phyloP scores from a whole-genome alignment of 2,888 invertebrate genomes.

The Polyommatus iphigenia region DNA sequence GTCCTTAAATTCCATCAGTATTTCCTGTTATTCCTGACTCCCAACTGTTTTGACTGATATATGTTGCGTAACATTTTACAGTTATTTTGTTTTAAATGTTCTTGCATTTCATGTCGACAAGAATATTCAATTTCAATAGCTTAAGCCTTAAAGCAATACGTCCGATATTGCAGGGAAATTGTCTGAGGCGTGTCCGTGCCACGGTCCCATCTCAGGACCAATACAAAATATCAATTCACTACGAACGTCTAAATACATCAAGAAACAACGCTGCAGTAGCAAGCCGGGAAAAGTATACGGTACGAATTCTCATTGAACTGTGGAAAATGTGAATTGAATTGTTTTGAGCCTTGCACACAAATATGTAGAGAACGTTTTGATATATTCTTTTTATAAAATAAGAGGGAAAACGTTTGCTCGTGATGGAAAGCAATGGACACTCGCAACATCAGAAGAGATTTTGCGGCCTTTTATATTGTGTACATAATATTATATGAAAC shows the following conservation, averaged over 20 bases:
- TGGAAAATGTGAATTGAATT: slow-evolving; percentile 1
- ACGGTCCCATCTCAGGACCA: slow-evolving; percentile 20
- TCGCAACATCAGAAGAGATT: no score
- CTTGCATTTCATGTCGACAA: neutral
- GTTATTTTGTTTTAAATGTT: neutral
- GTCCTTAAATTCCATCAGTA: no score
- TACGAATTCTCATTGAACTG: neutral
- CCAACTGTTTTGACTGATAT: no score
- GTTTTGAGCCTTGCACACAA: neutral
- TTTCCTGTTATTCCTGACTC: no score
- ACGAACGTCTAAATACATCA: neutral
- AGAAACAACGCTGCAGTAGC: slow-evolving; percentile 2
- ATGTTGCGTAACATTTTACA: neutral
- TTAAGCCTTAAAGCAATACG: neutral
- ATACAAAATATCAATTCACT: slow-evolving; percentile 18
- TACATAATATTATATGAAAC: no score
- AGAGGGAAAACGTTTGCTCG: no score
- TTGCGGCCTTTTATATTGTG: no score
- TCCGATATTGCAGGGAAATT: slow-evolving; percentile 48
- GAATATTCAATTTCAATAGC: slow-evolving; percentile 13
- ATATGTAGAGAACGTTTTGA: neutral
- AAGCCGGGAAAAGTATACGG: neutral
- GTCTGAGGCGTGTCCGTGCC: slow-evolving; percentile 48
- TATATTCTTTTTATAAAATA: no score
- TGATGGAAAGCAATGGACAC: no score